phyloP scores from a whole-genome alignment of 1,140 invertebrate genomes.

The Drosophila seguyi region DNA sequence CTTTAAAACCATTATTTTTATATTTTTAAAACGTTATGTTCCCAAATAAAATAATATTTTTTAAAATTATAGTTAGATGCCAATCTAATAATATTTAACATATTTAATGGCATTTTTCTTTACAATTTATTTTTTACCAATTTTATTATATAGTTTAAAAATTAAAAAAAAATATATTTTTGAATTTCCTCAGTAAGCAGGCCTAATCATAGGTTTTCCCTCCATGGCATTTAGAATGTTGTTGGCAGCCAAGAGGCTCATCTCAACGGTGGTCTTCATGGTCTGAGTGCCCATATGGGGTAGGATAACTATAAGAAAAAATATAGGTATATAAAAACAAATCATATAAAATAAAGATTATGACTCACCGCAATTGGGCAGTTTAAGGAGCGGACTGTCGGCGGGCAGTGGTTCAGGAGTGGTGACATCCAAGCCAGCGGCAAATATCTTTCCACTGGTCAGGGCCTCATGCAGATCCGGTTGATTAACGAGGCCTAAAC shows the following conservation, averaged over 20 bases:
- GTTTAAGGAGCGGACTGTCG: conserved; percentile 90
- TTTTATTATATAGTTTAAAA: not conserved
- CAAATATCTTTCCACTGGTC: conserved; percentile 89
- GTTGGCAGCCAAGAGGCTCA: conserved; percentile 91
- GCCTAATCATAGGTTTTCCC: conserved; percentile 88
- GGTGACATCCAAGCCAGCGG: conserved; percentile 95
- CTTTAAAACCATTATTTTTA: no score
- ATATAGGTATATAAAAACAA: not conserved
- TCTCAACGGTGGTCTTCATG: conserved; percentile 90
- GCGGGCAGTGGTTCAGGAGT: conserved; percentile 94
- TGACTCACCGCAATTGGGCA: conserved; percentile 91
- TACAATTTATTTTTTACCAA: not conserved
- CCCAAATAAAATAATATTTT: no score
- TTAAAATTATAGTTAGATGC: no score
- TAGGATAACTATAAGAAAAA: conserved; percentile 88
- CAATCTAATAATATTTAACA: not conserved
- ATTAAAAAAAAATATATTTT: not conserved
- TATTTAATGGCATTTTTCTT: not conserved
- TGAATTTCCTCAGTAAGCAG: conserved; percentile 72
- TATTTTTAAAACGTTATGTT: no score
- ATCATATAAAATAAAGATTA: no score
- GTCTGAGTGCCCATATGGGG: conserved; percentile 96
- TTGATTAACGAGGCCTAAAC: conserved; percentile 89
- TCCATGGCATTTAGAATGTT: conserved; percentile 92
- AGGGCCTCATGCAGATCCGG: conserved; percentile 91